Evolutionary conservation across 2,888 invertebrate species (phyloP).

Genomic region (Stegophylla sp.): DNA sequence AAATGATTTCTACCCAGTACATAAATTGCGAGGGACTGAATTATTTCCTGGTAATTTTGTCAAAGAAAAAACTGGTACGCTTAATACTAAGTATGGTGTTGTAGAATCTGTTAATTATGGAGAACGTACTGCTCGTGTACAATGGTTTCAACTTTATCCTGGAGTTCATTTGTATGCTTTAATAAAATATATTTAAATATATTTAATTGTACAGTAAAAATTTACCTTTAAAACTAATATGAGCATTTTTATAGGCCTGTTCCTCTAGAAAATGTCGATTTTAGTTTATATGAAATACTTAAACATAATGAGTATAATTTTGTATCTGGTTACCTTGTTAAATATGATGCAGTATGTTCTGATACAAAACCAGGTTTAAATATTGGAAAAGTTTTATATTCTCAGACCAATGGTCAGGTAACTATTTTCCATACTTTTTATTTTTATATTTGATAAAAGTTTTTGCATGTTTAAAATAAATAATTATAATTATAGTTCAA

Average conservation of each 20-base stretch:
- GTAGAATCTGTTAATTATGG: constrained; percentile 90
- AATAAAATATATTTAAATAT: too few relatives aligned
- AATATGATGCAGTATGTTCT: constrained; percentile 74
- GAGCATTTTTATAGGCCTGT: constrained; percentile 38
- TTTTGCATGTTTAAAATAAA: too few relatives aligned
- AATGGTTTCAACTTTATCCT: constrained; percentile 76
- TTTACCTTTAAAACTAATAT: not conserved
- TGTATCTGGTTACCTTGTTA: constrained; percentile 89
- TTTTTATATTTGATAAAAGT: too few relatives aligned
- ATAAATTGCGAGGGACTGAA: constrained; percentile 92
- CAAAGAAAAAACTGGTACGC: constrained; percentile 72
- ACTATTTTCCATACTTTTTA: constrained; percentile 53
- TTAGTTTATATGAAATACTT: constrained; percentile 93
- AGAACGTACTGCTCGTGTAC: constrained; percentile 82
- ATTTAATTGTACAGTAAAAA: not conserved
- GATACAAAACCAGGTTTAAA: constrained; percentile 76
- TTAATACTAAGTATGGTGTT: constrained; percentile 81
- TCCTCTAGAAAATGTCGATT: constrained; percentile 73
- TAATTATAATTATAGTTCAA: too few relatives aligned
- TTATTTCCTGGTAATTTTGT: constrained; percentile 97
- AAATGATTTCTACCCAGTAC: constrained; percentile 88
- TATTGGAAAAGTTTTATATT: constrained; percentile 87
- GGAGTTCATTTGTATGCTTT: constrained; percentile 30
- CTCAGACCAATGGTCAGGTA: constrained; percentile 78
- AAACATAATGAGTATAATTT: constrained; percentile 95